A percentile compares a stretch with the other conserved stretches of the same genome.
Evolutionary conservation across 2,113 vertebrate genomes (phyloP).

Genomic region (Porphyrio hochstetteri): DNA sequence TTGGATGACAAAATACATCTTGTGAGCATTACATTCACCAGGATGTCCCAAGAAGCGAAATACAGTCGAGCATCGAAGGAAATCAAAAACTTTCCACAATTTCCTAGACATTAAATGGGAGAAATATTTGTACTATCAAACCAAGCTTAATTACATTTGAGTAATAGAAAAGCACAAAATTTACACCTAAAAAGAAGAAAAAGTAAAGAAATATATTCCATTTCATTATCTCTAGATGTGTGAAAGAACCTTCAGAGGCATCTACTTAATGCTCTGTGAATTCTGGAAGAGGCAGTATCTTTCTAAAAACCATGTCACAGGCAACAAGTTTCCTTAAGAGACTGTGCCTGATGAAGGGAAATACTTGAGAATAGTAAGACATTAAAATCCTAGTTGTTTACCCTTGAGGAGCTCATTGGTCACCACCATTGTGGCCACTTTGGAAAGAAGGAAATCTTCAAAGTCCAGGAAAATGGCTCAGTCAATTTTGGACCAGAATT

Average conservation of each 20-base stretch:
- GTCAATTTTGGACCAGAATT: not conserved
- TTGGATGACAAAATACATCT: not conserved
- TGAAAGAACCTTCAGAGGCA: not conserved
- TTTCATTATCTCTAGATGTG: not conserved
- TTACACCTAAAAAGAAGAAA: not conserved
- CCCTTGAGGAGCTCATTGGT: not conserved
- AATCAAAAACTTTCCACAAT: conserved; percentile 4
- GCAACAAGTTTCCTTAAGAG: not conserved
- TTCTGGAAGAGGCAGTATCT: not conserved
- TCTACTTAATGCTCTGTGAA: not conserved
- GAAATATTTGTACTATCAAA: not conserved
- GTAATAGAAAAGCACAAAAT: not conserved
- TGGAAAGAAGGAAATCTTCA: not conserved
- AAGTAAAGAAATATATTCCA: not conserved
- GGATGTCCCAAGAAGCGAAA: not conserved
- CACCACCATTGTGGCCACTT: not conserved
- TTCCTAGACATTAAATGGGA: not conserved
- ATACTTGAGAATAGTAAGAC: not conserved
- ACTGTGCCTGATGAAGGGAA: not conserved
- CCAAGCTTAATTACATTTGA: not conserved
- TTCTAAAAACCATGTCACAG: not conserved
- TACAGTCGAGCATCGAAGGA: not conserved
- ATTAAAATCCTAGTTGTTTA: not conserved
- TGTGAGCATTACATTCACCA: not conserved
- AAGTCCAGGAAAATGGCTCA: not conserved